Base-by-base conservation (phyloP, 2,113 vertebrate genomes). In the Grammomys dolichurus region DNA sequence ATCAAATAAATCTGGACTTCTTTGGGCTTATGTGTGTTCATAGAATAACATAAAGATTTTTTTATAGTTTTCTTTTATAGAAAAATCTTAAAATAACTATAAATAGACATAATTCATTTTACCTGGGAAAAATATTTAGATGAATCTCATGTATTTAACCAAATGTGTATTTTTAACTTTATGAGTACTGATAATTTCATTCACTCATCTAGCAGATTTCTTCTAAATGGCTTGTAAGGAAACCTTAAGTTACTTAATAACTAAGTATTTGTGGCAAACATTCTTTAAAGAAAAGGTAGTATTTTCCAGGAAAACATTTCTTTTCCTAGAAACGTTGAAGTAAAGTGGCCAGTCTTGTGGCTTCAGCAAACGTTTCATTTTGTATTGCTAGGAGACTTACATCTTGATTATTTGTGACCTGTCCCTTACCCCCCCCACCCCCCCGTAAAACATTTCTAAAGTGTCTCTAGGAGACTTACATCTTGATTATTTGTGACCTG, bases 261-360 rank as follows among this genome's bases (percentile, higher is more conserved):
- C 95, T 96, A 97, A 97, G 96, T 97, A 88, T 97, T 97, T 96
- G 84, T 96, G 96, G 94, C 96, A 97, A 88, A 96, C 94, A 88
- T 96, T 95, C 91, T 97, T 60, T 96, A 95, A 97, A 96, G 97
- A 97, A 96, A 91, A 97, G 89, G 97, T 96, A 97, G 90, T 94
- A 96, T 97, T 97, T 97, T 97, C 96, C 94, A 98, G 96, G 97
- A 96, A 97, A 97, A 97, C 96, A 97, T 96, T 96, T 94, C 80
- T 91, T 85, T 96, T 96, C 96, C 95, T 97, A 96, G 97, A 97
- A 97, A 97, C 58, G 87, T 97, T 97, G 97, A 97, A 97, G 97
- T 97, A 93, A 96, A 97, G 84, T 93, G 89, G 89, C 96, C 96
- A 97, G 93, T 78, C 88, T 93, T 96, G 88, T 95, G 90, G 89